Conservation (phyloP, 2,797 vertebrate species). For the Poecilia wingei region DNA sequence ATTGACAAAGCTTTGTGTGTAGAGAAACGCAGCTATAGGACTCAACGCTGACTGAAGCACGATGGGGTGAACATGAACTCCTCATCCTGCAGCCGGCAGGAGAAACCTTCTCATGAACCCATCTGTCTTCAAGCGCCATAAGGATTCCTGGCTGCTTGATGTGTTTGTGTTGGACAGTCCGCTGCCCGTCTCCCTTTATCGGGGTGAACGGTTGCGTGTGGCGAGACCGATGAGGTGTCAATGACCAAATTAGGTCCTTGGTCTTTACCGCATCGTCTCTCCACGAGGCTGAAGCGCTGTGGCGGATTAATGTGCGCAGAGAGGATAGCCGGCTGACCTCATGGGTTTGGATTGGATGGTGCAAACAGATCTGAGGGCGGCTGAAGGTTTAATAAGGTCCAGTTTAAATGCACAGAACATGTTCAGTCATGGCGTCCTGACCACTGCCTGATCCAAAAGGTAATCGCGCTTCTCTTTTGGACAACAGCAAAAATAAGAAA, state of each 20-base stretch:
- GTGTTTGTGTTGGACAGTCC: slow-evolving; percentile 60
- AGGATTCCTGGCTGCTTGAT: slow-evolving; percentile 44
- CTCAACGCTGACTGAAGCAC: background rate
- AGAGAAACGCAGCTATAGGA: background rate
- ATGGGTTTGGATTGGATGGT: background rate
- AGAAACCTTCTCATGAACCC: slow-evolving; percentile 9
- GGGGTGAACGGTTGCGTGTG: slow-evolving; percentile 18
- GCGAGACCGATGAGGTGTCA: slow-evolving; percentile 56
- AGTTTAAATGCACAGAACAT: slow-evolving; percentile 7
- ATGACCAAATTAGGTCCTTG: slow-evolving; percentile 61
- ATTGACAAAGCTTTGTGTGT: too few relatives aligned
- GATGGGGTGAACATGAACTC: slow-evolving; percentile 63
- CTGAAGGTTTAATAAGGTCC: background rate
- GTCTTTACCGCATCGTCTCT: slow-evolving; percentile 36
- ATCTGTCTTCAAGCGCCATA: slow-evolving; percentile 7
- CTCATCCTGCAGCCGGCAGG: slow-evolving; percentile 8
- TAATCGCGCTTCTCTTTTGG: background rate
- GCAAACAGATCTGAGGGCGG: background rate
- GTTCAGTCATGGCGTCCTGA: slow-evolving; percentile 1
- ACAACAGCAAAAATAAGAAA: background rate
- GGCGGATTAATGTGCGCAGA: slow-evolving; percentile 32
- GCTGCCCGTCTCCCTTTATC: slow-evolving; percentile 36
- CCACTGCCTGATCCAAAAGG: background rate
- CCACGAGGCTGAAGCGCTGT: slow-evolving; percentile 31
- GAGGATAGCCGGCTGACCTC: slow-evolving; percentile 13